Conservation (phyloP, 37 sponge, comb jelly and placozoan genomes). For the Cladorhizidae sp. region DNA sequence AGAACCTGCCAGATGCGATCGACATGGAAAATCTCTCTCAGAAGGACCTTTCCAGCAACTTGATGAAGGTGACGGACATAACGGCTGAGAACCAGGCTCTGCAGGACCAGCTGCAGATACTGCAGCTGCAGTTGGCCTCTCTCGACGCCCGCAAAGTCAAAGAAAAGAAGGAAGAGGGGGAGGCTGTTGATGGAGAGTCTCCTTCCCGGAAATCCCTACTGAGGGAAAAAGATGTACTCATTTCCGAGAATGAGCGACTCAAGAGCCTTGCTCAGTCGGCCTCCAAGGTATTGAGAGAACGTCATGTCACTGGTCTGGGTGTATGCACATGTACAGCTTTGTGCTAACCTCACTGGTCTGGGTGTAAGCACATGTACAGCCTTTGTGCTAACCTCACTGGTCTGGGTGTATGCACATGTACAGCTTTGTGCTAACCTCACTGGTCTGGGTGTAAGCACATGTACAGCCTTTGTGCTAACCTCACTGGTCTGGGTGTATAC, state of each 20-base stretch:
- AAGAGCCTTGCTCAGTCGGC: not conserved
- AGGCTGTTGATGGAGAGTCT: not conserved
- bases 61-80: not conserved
- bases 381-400: too few species aligned
- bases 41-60: not conserved
- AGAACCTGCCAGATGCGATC: constrained; percentile 36
- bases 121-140: not conserved
- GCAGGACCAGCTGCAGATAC: not conserved
- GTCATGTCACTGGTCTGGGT: too few species aligned
- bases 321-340: too few species aligned
- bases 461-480: too few species aligned
- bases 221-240: not conserved
- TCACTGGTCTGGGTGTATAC: too few species aligned
- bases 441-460: too few species aligned
- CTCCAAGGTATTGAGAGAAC: not conserved
- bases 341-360: too few species aligned
- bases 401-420: too few species aligned
- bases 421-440: too few species aligned
- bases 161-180: not conserved
- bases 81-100: constrained; percentile 12
- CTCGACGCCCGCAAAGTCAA: not conserved
- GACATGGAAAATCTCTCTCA: constrained; percentile 30
- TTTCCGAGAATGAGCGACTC: constrained; percentile 17
- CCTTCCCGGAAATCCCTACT: not conserved
- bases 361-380: too few species aligned